phyloP scores from a whole-genome alignment of 2,888 invertebrate species.

The Linnaemya vulpina region DNA sequence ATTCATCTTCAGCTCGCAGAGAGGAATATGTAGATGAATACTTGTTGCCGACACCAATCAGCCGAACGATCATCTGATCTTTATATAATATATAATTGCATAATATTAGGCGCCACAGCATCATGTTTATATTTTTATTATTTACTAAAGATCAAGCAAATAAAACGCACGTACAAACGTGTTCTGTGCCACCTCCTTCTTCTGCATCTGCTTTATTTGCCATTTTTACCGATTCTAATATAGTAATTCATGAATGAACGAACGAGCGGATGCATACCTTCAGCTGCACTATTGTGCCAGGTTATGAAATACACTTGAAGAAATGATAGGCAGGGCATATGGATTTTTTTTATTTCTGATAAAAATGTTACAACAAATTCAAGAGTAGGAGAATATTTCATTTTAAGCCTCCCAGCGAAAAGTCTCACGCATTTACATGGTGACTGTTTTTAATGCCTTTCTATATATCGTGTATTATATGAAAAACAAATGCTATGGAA shows the following conservation, averaged over 20 bases:
- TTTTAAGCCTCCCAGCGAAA: no score
- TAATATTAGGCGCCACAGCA: conserved; percentile 72
- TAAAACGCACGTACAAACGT: conserved; percentile 71
- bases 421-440: no score
- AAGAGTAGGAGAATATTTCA: no score
- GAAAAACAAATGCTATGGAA: no score
- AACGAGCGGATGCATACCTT: background rate
- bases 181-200: conserved; percentile 65
- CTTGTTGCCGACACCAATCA: conserved; percentile 45
- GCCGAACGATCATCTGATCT: conserved; percentile 47
- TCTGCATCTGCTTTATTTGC: conserved; percentile 12
- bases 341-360: no score
- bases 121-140: conserved; percentile 46
- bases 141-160: conserved; percentile 68
- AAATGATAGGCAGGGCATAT: background rate
- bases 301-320: conserved; percentile 21
- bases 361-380: no score
- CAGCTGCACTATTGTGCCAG: conserved; percentile 23
- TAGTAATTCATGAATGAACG: conserved; percentile 66
- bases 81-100: conserved; percentile 69
- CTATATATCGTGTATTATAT: no score
- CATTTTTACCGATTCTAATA: conserved; percentile 51
- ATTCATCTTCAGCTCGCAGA: conserved; percentile 46
- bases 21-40: background rate
- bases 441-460: no score